Evolutionary conservation across 2,888 invertebrate species (phyloP), one percentile per base, ranked within the genome.

Genomic region (Andricus curvator): DNA sequence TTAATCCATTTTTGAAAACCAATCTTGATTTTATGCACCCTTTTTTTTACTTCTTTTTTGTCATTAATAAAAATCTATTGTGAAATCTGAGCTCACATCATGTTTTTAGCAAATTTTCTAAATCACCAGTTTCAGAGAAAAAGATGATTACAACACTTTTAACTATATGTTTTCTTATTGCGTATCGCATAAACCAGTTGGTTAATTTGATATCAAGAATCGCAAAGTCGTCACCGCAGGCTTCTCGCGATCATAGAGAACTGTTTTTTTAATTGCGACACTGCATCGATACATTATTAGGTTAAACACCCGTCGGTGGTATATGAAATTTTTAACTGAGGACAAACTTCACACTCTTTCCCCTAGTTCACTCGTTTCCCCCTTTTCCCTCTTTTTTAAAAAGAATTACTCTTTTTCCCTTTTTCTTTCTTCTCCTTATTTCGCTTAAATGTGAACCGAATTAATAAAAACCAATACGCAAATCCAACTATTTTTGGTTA

Each of bases 311-410:
- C 51, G 79, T 77, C 51, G 77, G 68, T 68, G n/a, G 62, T 37
- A 37, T 68, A 78, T 81, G 79, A 68, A 81, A 77, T 48, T 79
- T 81, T 79, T 20, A 78, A n/a, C 48, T 76, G 11, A 37, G 37
- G 37, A 1, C 37, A 37, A 37, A 37, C 37, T 6, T 5, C 8
- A 37, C 6, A 37, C 37, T 37, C 37, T 6, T 5, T 37, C 6
- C 6, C 1, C 33, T 33, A 33, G 3, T 37, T 6, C 5, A 6
- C 8, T 37, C 37, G 6, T 37, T 37, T 6, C 8, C 37, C 6
- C 37, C 37, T 33, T 33, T 33, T 33, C 37, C 6, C 37, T 8
- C 37, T 8, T 1, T 37, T 8, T 37, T 37, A 37, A 37, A 37
- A 37, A 37, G 37, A 37, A 37, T 37, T 33, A 4, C 33, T 33